Base-by-base conservation (phyloP, 2,888 invertebrate species). In the Drosophila basisetae region DNA sequence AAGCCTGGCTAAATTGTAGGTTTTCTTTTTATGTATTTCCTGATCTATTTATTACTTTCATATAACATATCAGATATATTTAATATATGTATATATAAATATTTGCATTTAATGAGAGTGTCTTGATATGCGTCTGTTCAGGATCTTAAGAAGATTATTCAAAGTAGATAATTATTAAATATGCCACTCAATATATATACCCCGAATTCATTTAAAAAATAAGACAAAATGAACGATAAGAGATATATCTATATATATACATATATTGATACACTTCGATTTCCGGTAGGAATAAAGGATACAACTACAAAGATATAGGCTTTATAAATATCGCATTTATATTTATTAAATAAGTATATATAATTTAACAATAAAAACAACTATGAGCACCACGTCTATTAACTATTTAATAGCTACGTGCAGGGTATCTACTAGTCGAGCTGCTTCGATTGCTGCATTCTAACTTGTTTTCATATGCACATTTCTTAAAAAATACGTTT, bases 341-440 rank as follows among this genome's bases (percentile, higher is more conserved):
- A 35, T 35, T 35, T 13, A 5, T 35, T 35, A 35, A 13, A 13
- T 39, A 39, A 3, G 18, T 18, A 39, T 37, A 18, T 18, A 18
- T 9, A 3, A 4, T 4, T 39, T 39, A 0, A 7, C 6, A 13
- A 4, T 1, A 13, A 6, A 22, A 2, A n/a, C 5, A n/a, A n/a
- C n/a, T 2, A 39, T 1, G 3, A 39, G 2, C 39, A 39, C 4
- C n/a, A 10, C n/a, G 41, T 2, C n/a, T 2, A 11, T 6, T 11
- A n/a, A n/a, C n/a, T 43, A 11, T 13, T 22, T 6, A 22, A 43
- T 22, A 22, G 13, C 13, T 4, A 2, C 1, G 22, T 22, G 22
- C 22, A 25, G 47, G 47, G 47, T 47, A 47, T 47, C 9, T 25
- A 4, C 22, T 4, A 9, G 16, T 47, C 22, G 22, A 47, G 4